Evolutionary conservation across 2,888 invertebrate genomes (phyloP), one percentile per base, ranked within the genome.

Genomic region (Spilarctia lutea): DNA sequence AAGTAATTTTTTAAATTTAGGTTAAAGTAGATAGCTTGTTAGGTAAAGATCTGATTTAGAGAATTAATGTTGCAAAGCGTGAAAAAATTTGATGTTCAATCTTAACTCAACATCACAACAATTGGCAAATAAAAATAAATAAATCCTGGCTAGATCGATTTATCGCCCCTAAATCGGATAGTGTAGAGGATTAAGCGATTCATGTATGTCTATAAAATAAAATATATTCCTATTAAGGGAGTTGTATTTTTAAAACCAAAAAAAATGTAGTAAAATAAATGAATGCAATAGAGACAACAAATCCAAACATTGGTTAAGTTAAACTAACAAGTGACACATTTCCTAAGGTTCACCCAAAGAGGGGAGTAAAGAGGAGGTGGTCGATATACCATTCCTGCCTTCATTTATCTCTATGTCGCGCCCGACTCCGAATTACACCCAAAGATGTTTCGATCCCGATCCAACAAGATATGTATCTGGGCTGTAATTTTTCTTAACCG

Each of bases 401-500:
- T 83, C 90, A 91, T 92, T 89, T 92, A 90, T 93, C 91, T 91
- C 86, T 82, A 90, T 87, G 84, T 85, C 86, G 82, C 84, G 78
- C 87, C 86, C 87, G 81, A 80, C 86, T 88, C 89, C 80, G 86
- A 90, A 91, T 91, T 91, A 91, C 90, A 88, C 87, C 88, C 90
- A 84, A 84, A 88, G 88, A 92, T 89, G 91, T 88, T 90, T 89
- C 91, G 90, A 91, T 90, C 88, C 80, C 88, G 83, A 89, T 89
- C 85, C 87, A 79, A 81, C 83, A 83, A 91, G 91, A 93, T 92
- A 92, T 91, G 90, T 90, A 92, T 92, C 91, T 87, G 86, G 88
- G 84, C 84, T 87, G 92, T 94, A 93, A 94, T 93, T 93, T 94
- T 92, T 93, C 92, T 92, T 88, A 86, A 83, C 86, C 89, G 87